A percentile compares a stretch with the other conserved stretches of the same genome.
These are phyloP conservation scores for Drosophila longiperda DNA, from an alignment of 2,888 invertebrate genomes.

Conservation along the genomic window DNA sequence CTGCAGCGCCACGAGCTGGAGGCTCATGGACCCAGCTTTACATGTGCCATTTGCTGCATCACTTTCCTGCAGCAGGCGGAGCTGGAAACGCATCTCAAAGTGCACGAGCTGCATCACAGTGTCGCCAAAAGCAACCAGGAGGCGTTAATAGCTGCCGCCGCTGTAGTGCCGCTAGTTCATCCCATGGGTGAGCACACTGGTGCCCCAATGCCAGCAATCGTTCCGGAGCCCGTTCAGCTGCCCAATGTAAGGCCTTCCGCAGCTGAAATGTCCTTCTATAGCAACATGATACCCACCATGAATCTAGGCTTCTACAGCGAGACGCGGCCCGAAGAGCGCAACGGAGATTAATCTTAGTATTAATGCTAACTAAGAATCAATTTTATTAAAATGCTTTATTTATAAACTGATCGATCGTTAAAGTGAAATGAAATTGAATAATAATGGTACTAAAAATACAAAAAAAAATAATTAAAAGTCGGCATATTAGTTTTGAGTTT, in stretches of 20 bases:
- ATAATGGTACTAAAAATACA: not conserved
- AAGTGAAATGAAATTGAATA: not conserved
- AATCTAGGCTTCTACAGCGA: conserved; percentile 84
- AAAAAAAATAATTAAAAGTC: not conserved
- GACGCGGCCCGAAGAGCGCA: conserved; percentile 82
- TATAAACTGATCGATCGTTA: not conserved
- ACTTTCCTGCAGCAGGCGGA: conserved; percentile 80
- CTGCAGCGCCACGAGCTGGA: conserved; percentile 87
- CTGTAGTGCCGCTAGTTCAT: conserved; percentile 25
- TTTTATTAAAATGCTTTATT: not conserved
- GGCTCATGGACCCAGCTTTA: conserved; percentile 88
- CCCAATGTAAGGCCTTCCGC: conserved; percentile 61
- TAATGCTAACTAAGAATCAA: not conserved
- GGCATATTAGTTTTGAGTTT: not conserved
- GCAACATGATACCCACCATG: conserved; percentile 83
- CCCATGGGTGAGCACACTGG: conserved; percentile 15
- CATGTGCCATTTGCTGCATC: conserved; percentile 87
- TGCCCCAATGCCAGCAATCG: conserved; percentile 9
- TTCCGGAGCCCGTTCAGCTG: conserved; percentile 33
- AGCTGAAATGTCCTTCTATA: conserved; percentile 78
- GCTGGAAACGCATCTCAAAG: conserved; percentile 82
- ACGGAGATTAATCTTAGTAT: conserved; percentile 28
- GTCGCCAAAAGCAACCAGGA: conserved; percentile 68
- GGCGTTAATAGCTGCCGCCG: conserved; percentile 55
- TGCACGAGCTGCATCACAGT: conserved; percentile 82